These are phyloP conservation scores for Neoarius graeffei DNA, from an alignment of 2,113 vertebrate genomes.

Conservation along the genomic window DNA sequence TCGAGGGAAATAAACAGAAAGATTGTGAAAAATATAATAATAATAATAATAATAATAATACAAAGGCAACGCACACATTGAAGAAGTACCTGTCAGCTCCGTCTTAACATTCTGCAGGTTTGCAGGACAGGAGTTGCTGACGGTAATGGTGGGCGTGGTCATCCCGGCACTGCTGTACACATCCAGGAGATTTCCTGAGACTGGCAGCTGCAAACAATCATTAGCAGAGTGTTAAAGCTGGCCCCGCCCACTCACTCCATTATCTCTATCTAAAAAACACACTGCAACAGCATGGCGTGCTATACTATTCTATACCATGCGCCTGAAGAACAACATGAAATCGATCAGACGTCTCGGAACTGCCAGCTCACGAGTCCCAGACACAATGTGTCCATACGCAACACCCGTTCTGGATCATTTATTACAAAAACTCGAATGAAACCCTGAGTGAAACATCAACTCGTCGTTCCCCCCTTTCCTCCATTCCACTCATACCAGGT, in stretches of 20 bases:
- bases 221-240: conserved; percentile 8
- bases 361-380: neutral
- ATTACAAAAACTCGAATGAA: no score
- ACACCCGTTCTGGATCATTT: neutral
- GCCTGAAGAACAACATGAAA: neutral
- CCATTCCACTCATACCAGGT: neutral
- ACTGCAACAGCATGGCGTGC: neutral
- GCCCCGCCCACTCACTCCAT: conserved; percentile 3
- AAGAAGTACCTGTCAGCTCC: conserved; percentile 74
- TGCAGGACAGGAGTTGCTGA: conserved; percentile 87
- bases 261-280: conserved; percentile 18
- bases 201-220: conserved; percentile 71
- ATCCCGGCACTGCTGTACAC: conserved; percentile 71
- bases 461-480: neutral
- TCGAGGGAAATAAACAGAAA: neutral
- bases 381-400: neutral
- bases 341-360: neutral
- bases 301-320: no score
- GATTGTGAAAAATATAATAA: conserved; percentile 16
- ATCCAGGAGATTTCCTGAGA: conserved; percentile 79
- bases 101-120: conserved; percentile 80
- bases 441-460: neutral
- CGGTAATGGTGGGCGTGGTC: conserved; percentile 69
- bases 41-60: neutral
- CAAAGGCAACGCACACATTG: neutral